These are phyloP conservation scores for Corythoichthys intestinalis DNA, from an alignment of 2,113 vertebrate genomes.

Conservation along the genomic window DNA sequence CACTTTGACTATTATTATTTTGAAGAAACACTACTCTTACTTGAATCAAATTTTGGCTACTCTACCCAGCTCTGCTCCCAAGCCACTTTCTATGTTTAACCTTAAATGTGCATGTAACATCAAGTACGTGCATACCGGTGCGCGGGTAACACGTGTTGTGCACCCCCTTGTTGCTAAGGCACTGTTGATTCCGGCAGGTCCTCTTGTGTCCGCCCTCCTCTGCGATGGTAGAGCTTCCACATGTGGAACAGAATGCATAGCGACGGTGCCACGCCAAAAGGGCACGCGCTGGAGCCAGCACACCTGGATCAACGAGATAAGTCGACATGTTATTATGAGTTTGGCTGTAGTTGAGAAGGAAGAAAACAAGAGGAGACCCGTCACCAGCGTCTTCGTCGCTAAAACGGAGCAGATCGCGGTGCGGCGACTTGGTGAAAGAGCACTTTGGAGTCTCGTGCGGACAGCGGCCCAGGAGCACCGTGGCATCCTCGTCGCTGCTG, in stretches of 20 bases:
- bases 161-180: slow-evolving; percentile 80
- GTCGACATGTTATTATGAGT: too few relatives aligned
- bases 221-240: slow-evolving; percentile 77
- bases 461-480: slow-evolving; percentile 70
- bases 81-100: too few relatives aligned
- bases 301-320: slow-evolving; percentile 63
- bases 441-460: slow-evolving; percentile 62
- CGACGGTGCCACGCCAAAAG: slow-evolving; percentile 86
- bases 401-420: slow-evolving; percentile 81
- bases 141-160: slow-evolving; percentile 93
- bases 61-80: too few relatives aligned
- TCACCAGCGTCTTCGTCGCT: slow-evolving; percentile 88
- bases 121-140: slow-evolving; percentile 77
- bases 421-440: slow-evolving; percentile 77
- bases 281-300: slow-evolving; percentile 86
- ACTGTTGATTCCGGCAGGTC: slow-evolving; percentile 74
- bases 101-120: too few relatives aligned
- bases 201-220: slow-evolving; percentile 89
- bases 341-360: neutral
- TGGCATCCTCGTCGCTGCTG: slow-evolving; percentile 64
- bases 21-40: too few relatives aligned
- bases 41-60: too few relatives aligned
- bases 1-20: too few relatives aligned
- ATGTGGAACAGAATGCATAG: slow-evolving; percentile 88
- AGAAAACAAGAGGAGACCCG: neutral